These are phyloP conservation scores for Falcunculus frontatus DNA, from an alignment of 2,113 vertebrate genomes.

Conservation along the genomic window DNA sequence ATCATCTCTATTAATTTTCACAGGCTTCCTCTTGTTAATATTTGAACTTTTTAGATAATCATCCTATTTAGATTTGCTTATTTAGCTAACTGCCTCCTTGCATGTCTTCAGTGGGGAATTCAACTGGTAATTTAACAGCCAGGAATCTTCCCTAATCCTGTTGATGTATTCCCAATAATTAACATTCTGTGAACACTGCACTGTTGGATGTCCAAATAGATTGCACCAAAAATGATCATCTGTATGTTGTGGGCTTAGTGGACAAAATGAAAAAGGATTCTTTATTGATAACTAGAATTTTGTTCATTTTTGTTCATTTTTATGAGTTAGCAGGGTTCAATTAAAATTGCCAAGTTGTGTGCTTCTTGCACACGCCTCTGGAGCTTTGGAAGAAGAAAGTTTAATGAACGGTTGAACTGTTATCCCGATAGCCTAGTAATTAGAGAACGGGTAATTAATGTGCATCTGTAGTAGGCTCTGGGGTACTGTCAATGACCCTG, in stretches of 20 bases:
- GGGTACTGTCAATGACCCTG: conserved; percentile 68
- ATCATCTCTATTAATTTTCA: neutral
- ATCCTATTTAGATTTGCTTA: conserved; percentile 42
- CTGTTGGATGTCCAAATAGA: conserved; percentile 36
- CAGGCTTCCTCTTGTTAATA: neutral
- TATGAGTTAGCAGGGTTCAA: conserved; percentile 74
- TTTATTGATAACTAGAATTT: conserved; percentile 66
- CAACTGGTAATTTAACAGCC: conserved; percentile 12
- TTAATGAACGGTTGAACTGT: conserved; percentile 71
- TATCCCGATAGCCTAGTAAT: conserved; percentile 70
- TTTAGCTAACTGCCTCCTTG: neutral
- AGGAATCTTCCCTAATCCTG: conserved; percentile 10
- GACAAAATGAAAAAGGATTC: conserved; percentile 51
- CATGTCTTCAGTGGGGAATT: conserved; percentile 27
- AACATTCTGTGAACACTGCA: conserved; percentile 36
- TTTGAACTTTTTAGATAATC: neutral
- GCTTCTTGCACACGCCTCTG: conserved; percentile 53
- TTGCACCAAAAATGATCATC: conserved; percentile 21
- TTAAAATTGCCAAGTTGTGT: conserved; percentile 67
- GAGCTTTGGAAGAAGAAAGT: conserved; percentile 68
- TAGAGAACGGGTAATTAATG: conserved; percentile 77
- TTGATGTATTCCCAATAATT: conserved; percentile 44
- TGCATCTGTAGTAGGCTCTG: conserved; percentile 70
- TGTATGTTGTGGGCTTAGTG: neutral
- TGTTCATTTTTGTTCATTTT: conserved; percentile 69